Percentiles rank a stretch among this genome's conserved stretches.
phyloP scores from a whole-genome alignment of 2,888 invertebrate species.

The Liopterus haemorrhoidalis region DNA sequence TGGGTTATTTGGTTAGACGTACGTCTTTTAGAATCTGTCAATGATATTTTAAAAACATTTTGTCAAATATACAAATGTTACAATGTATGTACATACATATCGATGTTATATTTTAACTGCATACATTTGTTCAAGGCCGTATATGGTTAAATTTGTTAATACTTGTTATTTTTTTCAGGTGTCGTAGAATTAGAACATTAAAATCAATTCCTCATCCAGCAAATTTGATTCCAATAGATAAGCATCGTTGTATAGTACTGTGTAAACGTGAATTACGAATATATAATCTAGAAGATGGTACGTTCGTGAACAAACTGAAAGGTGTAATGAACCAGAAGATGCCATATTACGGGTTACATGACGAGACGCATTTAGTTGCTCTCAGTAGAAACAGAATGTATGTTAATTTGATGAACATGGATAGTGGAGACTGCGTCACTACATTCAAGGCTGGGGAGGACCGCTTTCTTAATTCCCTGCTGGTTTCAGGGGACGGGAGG shows the following conservation, averaged over 20 bases:
- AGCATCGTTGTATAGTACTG: constrained; percentile 69
- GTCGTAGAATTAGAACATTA: constrained; percentile 62
- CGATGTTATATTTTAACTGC: too few species aligned
- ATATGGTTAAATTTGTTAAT: too few species aligned
- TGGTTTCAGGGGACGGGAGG: constrained; percentile 85
- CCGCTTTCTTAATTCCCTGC: constrained; percentile 78
- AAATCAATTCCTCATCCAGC: constrained; percentile 72
- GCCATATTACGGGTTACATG: constrained; percentile 83
- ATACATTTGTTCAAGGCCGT: too few species aligned
- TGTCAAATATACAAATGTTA: too few species aligned
- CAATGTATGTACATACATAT: too few species aligned
- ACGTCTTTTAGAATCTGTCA: not conserved
- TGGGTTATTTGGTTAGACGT: not conserved
- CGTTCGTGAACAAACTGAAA: constrained; percentile 65
- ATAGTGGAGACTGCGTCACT: constrained; percentile 72
- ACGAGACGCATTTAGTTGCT: constrained; percentile 71
- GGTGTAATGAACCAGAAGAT: constrained; percentile 91
- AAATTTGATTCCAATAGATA: constrained; percentile 70
- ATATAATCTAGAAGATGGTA: constrained; percentile 72
- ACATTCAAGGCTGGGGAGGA: constrained; percentile 90
- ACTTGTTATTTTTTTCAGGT: constrained; percentile 45
- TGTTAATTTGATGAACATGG: constrained; percentile 79
- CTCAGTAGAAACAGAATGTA: constrained; percentile 84
- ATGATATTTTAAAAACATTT: not conserved
- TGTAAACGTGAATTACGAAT: constrained; percentile 75